A percentile compares a stretch with the other conserved stretches of the same genome.
phyloP scores from a whole-genome alignment of 2,888 invertebrate species.

The Sipha maydis region DNA sequence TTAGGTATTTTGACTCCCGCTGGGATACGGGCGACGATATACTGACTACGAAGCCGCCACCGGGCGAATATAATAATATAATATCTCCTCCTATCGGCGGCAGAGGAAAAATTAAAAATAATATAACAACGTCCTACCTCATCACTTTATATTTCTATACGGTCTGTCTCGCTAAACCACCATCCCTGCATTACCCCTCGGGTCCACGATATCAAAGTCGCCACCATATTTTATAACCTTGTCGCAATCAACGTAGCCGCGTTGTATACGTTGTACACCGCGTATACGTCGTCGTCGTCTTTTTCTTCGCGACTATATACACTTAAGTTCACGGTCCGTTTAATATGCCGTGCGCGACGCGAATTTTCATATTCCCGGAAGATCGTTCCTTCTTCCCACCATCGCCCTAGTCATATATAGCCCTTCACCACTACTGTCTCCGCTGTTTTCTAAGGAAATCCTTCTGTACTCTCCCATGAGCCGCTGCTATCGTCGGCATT shows the following conservation, averaged over 20 bases:
- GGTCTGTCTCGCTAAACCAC: neutral
- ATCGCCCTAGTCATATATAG: neutral
- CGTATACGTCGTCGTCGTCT: neutral
- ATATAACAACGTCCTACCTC: neutral
- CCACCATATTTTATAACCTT: neutral
- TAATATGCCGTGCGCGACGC: conserved; percentile 40
- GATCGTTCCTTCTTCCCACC: neutral
- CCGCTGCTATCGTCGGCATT: neutral
- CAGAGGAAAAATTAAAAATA: conserved; percentile 41
- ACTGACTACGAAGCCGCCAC: neutral
- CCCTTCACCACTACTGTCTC: neutral
- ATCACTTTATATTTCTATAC: neutral
- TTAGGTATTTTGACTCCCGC: conserved; percentile 27
- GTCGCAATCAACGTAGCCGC: neutral
- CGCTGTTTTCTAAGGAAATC: conserved; percentile 22
- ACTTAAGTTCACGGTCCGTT: conserved; percentile 44
- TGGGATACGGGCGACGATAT: neutral
- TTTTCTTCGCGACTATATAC: neutral
- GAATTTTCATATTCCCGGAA: conserved; percentile 39
- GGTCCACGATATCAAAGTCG: neutral
- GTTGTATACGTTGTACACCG: conserved; percentile 20
- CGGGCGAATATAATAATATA: conserved; percentile 25
- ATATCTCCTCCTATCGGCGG: conserved; percentile 17
- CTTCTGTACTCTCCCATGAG: neutral
- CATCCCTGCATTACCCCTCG: neutral